phyloP scores from a whole-genome alignment of 2,113 vertebrate genomes.

The Crotalus tigris region DNA sequence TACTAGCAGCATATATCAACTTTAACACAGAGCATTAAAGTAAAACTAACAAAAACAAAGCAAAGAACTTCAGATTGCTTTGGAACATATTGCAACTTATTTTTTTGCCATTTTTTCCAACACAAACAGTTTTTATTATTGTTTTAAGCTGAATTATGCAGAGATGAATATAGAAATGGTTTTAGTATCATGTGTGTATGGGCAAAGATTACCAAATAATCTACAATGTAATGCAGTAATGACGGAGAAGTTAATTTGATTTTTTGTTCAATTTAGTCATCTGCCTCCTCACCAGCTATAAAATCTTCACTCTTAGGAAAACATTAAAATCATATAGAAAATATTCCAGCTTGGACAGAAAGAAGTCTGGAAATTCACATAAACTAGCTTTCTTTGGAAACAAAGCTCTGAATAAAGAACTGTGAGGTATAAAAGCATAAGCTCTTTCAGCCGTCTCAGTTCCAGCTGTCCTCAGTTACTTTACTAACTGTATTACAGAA shows the following conservation, averaged over 20 bases:
- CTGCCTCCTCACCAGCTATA: constrained; percentile 11
- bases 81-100: neutral
- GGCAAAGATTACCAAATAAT: neutral
- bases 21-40: neutral
- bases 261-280: constrained; percentile 28
- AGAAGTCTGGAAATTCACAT: constrained; percentile 48
- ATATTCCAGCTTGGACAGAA: neutral
- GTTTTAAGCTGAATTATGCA: neutral
- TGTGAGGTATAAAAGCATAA: constrained; percentile 55
- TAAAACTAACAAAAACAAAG: neutral
- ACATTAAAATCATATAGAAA: constrained; percentile 33
- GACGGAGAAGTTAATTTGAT: neutral
- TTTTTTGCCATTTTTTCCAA: neutral
- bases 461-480: constrained; percentile 50
- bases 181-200: neutral
- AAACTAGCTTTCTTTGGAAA: constrained; percentile 41
- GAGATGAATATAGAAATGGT: neutral
- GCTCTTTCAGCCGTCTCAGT: constrained; percentile 45
- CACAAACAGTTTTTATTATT: neutral
- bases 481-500: constrained; percentile 40
- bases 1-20: neutral
- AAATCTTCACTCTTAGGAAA: constrained; percentile 32
- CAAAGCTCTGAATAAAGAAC: constrained; percentile 51
- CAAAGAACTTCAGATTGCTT: neutral
- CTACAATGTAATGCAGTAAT: neutral